A percentile compares a stretch with the other conserved stretches of the same genome.
Conservation (phyloP, 2,888 invertebrate species). For the Thereva unica region DNA sequence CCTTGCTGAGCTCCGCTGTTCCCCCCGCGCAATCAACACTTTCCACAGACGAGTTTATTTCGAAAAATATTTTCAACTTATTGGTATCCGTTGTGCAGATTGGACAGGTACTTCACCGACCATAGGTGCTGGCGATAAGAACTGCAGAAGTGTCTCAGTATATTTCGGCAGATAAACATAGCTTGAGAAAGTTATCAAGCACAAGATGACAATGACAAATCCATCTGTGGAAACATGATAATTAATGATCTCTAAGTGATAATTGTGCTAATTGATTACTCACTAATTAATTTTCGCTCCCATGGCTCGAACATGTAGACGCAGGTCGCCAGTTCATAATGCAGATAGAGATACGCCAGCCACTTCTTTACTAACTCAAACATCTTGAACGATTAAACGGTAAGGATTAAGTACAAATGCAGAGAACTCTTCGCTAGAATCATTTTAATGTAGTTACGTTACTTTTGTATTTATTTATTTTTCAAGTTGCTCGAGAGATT, state of each 20-base stretch:
- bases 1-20: no score
- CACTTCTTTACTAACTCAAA: slow-evolving; percentile 45
- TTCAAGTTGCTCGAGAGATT: no score
- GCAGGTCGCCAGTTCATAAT: slow-evolving; percentile 59
- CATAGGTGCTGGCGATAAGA: slow-evolving; percentile 49
- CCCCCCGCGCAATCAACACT: no score
- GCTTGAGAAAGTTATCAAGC: slow-evolving; percentile 62
- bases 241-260: not conserved
- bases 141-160: slow-evolving; percentile 54
- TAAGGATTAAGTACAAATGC: slow-evolving; percentile 7
- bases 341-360: slow-evolving; percentile 52
- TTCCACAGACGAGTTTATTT: no score
- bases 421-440: no score
- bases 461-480: no score
- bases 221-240: slow-evolving; percentile 55
- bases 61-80: not conserved
- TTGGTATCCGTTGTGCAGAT: slow-evolving; percentile 16
- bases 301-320: slow-evolving; percentile 61
- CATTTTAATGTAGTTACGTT: no score
- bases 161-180: slow-evolving; percentile 64
- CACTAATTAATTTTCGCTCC: slow-evolving; percentile 60
- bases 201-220: slow-evolving; percentile 59
- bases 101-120: slow-evolving; percentile 12
- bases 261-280: slow-evolving; percentile 5
- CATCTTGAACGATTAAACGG: slow-evolving; percentile 38